Evolutionary conservation across 2,888 invertebrate genomes (phyloP), one percentile per base, ranked within the genome.

Genomic region (Mamestra brassicae): DNA sequence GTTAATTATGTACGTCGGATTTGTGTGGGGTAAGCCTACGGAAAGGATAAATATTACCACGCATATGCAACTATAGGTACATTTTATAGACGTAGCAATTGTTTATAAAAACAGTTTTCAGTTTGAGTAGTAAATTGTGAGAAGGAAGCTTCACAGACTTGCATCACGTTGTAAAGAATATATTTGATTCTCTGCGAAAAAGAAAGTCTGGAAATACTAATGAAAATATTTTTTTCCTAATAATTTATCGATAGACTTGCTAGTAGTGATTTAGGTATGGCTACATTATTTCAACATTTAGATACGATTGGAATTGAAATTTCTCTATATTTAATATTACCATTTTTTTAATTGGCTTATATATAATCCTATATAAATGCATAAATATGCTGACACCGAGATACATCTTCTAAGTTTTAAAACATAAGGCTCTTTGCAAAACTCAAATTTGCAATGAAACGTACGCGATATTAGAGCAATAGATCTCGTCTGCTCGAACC

Each of bases 1-100:
- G 70, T 74, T 84, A 78, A 84, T 85, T 84, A 80, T 74, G 72
- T 68, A 69, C 34, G 61, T 71, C 26, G 47, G 47, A 42, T 68
- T 42, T 71, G 52, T 78, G 65, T 62, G 47, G 58, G 47, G 63
- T 64, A 38, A 78, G 52, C 2, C 26, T 52, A 36, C 34, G 3
- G 13, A 8, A 13, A 8, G 2, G 17, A 13, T 4, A 58, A 17
- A 57, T 17, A 36, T 17, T 52, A 38, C 10, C 4, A 36, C 8
- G 6, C 15, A 6, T 3, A 38, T 47, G 10, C 2, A 36, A 73
- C 52, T 42, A 3, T 10, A 13, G 13, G 7, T 10, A 38, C 61
- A n/a, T 38, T 38, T 4, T 1, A 42, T 1, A 38, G 3, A 60
- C 36, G 2, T 5, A 64, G 8, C n/a, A 36, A 52, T 45, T 13